Evolutionary conservation across 2,797 vertebrate genomes (phyloP), one percentile per base, ranked within the genome.

Genomic region (Acestrorhynchus altus): DNA sequence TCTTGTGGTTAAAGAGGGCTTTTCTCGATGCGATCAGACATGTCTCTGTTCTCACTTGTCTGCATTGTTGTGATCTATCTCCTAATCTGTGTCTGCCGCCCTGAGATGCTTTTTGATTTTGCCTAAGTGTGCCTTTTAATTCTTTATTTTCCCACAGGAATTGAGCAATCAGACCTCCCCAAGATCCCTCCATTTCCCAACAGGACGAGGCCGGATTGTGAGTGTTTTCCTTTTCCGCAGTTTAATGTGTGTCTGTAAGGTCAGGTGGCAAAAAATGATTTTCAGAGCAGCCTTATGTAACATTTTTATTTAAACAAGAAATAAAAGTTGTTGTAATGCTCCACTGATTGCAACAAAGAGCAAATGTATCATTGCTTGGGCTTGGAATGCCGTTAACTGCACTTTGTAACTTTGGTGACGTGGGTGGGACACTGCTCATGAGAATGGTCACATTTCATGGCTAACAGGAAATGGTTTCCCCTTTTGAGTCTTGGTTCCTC

Each of bases 121-220:
- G 51, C 85, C 78, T 16, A 47, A 70, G 18, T 3, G 24, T 73
- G 28, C 78, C 70, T 39, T 89, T 24, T 49, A 85, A 63, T 88
- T 77, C 35, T 66, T 22, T 44, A 31, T 47, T 44, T 82, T 52
- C 47, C 1, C 22, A 12, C 65, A 96, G 95, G 95, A 87, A 90
- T 94, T 54, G 95, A 95, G 82, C 88, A 86, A 40, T 78, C 76
- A 85, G 94, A 95, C 90, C 57, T 69, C 0, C 78, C 92, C 75
- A 96, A 93, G 89, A 78, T 67, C n/a, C 57, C 76, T 10, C 81
- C 74, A 7, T 84, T 82, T 65, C 68, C 77, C 74, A 94, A 95
- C 88, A 94, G 86, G 88, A 95, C 92, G 89, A 93, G 93, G 88
- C 87, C 92, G 89, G 86, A 93, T 83, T 93, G 93, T 97, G 93